phyloP scores from a whole-genome alignment of 2,113 vertebrate genomes.

The Lanius ludovicianus region DNA sequence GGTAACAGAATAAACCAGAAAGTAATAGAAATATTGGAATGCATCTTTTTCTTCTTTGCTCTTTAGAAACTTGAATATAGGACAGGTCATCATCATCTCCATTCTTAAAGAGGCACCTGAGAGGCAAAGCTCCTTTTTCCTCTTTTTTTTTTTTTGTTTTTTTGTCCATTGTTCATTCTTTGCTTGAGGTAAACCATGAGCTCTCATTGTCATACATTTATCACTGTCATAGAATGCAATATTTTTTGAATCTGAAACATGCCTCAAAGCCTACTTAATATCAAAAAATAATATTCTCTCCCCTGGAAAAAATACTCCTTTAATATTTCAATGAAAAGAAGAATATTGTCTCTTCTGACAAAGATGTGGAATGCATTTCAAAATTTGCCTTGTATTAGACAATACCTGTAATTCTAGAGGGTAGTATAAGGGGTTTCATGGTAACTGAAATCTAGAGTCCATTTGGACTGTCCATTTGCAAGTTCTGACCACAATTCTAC shows the following conservation, averaged over 20 bases:
- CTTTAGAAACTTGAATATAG: neutral
- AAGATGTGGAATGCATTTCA: neutral
- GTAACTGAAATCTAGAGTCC: neutral
- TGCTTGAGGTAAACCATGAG: neutral
- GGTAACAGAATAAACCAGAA: neutral
- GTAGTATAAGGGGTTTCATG: neutral
- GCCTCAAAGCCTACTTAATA: neutral
- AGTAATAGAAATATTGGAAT: neutral
- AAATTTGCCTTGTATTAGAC: neutral
- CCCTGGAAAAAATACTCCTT: neutral
- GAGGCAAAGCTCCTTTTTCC: neutral
- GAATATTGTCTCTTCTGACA: neutral
- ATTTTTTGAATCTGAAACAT: neutral
- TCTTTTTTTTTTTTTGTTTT: neutral
- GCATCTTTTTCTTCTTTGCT: neutral
- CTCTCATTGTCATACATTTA: neutral
- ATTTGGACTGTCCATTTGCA: neutral
- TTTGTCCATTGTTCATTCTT: neutral
- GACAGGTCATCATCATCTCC: neutral
- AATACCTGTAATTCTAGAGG: neutral
- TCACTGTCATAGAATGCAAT: neutral
- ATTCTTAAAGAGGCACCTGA: neutral
- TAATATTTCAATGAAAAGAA: neutral
- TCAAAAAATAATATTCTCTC: neutral
- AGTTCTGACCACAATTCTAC: neutral